These are phyloP conservation scores for Stegophylla sp. DNA, from an alignment of 2,888 invertebrate species.

Conservation along the genomic window DNA sequence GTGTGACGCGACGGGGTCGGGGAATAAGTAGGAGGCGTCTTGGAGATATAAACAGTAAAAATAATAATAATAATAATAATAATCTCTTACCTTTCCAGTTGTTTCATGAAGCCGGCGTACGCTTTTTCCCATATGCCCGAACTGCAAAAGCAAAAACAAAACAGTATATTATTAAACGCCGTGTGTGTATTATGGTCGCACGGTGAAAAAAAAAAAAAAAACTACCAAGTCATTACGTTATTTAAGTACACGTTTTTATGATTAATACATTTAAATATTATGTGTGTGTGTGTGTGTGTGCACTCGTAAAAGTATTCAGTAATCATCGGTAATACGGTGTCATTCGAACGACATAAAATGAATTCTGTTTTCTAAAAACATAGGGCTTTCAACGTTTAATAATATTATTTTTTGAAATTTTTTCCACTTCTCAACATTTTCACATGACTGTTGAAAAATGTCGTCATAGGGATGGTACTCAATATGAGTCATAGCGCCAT, in stretches of 20 bases:
- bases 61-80: constrained; percentile 22
- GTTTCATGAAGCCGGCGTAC: constrained; percentile 94
- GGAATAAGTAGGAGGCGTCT: neutral
- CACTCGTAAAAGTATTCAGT: too few relatives aligned
- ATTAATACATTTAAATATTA: neutral
- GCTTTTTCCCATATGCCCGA: constrained; percentile 94
- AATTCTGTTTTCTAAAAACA: too few relatives aligned
- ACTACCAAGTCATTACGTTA: neutral
- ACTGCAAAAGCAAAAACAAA: constrained; percentile 65
- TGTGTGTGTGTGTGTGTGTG: neutral
- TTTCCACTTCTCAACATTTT: too few relatives aligned
- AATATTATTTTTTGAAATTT: too few relatives aligned
- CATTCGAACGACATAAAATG: too few relatives aligned
- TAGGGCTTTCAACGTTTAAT: too few relatives aligned
- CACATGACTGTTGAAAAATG: too few relatives aligned
- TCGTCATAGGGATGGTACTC: too few relatives aligned
- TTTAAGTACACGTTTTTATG: neutral
- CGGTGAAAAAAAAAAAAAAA: neutral
- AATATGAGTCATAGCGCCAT: too few relatives aligned
- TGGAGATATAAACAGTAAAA: constrained; percentile 18
- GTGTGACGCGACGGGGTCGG: neutral
- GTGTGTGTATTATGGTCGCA: neutral
- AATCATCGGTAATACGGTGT: too few relatives aligned
- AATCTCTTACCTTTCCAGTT: constrained; percentile 83
- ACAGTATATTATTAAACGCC: constrained; percentile 22